A percentile compares a stretch with the other conserved stretches of the same genome.
Evolutionary conservation across 2,113 vertebrate genomes (phyloP).

Genomic region (Xiphorhynchus elegans): DNA sequence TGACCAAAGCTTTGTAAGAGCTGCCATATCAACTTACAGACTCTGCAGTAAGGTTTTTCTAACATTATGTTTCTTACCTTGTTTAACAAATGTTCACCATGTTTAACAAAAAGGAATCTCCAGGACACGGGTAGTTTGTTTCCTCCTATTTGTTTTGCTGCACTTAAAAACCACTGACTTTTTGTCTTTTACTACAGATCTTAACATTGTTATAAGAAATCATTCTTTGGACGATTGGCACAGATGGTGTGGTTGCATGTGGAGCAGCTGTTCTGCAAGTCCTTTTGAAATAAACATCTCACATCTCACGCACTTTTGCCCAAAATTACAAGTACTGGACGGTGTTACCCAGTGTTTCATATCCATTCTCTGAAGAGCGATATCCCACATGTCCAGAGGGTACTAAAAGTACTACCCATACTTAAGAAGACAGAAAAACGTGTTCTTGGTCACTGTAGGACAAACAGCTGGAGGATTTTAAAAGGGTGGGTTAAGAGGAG

Average conservation of each 20-base stretch:
- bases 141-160: neutral
- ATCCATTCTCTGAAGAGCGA: fast-evolving
- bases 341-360: neutral
- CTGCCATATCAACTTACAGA: neutral
- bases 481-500: neutral
- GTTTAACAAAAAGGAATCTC: neutral
- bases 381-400: neutral
- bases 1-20: neutral
- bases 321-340: neutral
- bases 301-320: neutral
- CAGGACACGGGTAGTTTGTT: neutral
- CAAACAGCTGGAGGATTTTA: neutral
- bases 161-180: neutral
- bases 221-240: neutral
- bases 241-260: neutral
- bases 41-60: neutral
- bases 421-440: neutral
- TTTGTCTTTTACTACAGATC: neutral
- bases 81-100: neutral
- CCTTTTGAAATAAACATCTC: neutral
- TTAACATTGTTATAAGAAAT: neutral
- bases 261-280: neutral
- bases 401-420: neutral
- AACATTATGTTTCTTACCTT: neutral
- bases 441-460: neutral